phyloP scores from a whole-genome alignment of 2,113 vertebrate species.

The Ciconia boyciana region DNA sequence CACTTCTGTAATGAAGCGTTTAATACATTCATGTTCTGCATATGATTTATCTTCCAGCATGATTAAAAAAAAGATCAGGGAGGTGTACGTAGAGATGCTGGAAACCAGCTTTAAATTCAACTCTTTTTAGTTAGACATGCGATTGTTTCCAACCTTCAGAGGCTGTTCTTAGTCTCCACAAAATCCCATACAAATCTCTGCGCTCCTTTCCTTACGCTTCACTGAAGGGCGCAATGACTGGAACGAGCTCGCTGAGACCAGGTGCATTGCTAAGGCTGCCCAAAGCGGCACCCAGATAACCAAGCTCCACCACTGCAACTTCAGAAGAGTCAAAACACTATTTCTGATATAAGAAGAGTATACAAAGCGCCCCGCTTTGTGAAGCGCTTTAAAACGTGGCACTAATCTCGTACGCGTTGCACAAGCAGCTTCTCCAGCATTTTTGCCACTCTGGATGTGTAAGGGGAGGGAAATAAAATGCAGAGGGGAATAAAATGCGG shows the following conservation, averaged over 20 bases:
- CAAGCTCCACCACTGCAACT: background rate
- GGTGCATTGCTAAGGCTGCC: background rate
- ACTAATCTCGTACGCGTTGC: background rate
- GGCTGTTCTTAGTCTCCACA: background rate
- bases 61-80: background rate
- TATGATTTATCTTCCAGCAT: background rate
- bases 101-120: background rate
- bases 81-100: background rate
- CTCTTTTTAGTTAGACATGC: background rate
- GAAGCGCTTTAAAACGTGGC: background rate
- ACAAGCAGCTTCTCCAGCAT: background rate
- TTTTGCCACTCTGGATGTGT: background rate
- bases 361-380: rapidly evolving
- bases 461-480: no score
- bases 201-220: background rate
- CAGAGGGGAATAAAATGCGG: background rate
- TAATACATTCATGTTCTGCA: background rate
- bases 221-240: background rate
- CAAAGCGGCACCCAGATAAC: background rate
- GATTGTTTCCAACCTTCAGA: background rate
- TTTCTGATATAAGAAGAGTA: background rate
- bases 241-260: background rate
- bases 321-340: background rate
- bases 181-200: background rate
- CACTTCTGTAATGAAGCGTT: background rate